A percentile compares a stretch with the other conserved stretches of the same genome.
These are phyloP conservation scores for Lepilemur septentrionalis DNA, from an alignment of 2,797 vertebrate species.

Conservation along the genomic window DNA sequence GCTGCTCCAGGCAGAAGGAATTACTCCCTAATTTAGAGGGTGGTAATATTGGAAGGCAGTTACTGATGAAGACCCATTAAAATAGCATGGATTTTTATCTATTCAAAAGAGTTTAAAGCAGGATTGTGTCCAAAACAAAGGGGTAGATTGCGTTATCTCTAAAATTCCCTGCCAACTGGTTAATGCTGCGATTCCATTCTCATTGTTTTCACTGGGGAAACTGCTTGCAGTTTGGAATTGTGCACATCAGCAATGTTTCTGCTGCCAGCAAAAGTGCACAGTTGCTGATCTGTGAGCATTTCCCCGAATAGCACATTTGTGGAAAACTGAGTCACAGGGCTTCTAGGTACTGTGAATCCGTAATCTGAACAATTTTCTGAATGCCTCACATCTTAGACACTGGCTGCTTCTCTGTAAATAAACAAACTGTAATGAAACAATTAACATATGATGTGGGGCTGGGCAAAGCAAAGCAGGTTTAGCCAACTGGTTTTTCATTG, in stretches of 20 bases:
- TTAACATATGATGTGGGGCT: neutral
- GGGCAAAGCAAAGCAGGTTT: neutral
- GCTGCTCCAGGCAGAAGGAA: neutral
- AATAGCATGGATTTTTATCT: neutral
- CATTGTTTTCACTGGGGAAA: slow-evolving; percentile 43
- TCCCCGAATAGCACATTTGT: neutral
- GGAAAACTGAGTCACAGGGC: slow-evolving; percentile 49
- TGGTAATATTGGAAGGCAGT: neutral
- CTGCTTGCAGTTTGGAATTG: neutral
- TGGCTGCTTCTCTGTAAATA: neutral
- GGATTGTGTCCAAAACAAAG: slow-evolving; percentile 56
- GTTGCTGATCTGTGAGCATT: slow-evolving; percentile 23
- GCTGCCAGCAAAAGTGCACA: neutral
- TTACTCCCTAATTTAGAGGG: neutral
- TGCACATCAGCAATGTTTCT: slow-evolving; percentile 37
- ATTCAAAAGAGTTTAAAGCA: slow-evolving; percentile 27
- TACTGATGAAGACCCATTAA: neutral
- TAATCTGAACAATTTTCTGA: neutral
- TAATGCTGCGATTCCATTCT: neutral
- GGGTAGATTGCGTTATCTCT: slow-evolving; percentile 47
- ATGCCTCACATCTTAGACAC: neutral
- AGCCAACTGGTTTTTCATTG: neutral
- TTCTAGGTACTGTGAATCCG: neutral
- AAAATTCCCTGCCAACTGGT: neutral
- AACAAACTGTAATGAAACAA: neutral